A percentile compares a stretch with the other conserved stretches of the same genome.
phyloP scores from a whole-genome alignment of 2,888 invertebrate species.

The Campopleginae sp. region DNA sequence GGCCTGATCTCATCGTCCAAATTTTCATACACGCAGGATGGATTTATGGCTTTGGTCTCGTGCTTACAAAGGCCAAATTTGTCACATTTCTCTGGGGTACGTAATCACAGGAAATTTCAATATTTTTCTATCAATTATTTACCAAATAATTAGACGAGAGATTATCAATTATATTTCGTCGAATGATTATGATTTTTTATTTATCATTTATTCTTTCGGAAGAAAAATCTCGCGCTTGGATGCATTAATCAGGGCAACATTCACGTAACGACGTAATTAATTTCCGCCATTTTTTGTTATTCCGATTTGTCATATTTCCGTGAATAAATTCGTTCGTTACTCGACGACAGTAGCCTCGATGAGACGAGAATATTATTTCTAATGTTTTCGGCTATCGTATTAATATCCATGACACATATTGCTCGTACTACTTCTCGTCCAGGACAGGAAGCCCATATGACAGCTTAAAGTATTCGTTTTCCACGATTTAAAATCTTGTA shows the following conservation, averaged over 20 bases:
- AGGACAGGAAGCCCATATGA: slow-evolving; percentile 24
- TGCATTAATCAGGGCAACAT: neutral
- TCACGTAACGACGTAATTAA: neutral
- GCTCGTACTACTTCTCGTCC: slow-evolving; percentile 23
- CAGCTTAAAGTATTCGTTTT: neutral
- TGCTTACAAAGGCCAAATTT: slow-evolving; percentile 87
- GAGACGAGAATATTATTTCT: slow-evolving; percentile 61
- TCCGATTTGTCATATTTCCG: neutral
- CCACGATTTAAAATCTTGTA: neutral
- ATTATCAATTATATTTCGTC: neutral
- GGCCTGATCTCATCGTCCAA: slow-evolving; percentile 91
- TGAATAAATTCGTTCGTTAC: neutral
- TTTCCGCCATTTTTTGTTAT: neutral
- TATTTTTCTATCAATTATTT: neutral
- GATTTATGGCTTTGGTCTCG: slow-evolving; percentile 89
- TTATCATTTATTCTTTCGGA: neutral
- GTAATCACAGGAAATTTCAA: slow-evolving; percentile 79
- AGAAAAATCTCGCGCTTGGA: neutral
- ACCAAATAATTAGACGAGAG: neutral
- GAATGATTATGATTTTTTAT: neutral
- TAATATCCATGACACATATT: slow-evolving; percentile 63
- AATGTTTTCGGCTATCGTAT: slow-evolving; percentile 56
- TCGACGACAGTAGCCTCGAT: slow-evolving; percentile 27
- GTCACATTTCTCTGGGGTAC: slow-evolving; percentile 90
- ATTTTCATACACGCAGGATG: slow-evolving; percentile 89